phyloP scores from a whole-genome alignment of 2,888 invertebrate species.

The Rhingia campestris region DNA sequence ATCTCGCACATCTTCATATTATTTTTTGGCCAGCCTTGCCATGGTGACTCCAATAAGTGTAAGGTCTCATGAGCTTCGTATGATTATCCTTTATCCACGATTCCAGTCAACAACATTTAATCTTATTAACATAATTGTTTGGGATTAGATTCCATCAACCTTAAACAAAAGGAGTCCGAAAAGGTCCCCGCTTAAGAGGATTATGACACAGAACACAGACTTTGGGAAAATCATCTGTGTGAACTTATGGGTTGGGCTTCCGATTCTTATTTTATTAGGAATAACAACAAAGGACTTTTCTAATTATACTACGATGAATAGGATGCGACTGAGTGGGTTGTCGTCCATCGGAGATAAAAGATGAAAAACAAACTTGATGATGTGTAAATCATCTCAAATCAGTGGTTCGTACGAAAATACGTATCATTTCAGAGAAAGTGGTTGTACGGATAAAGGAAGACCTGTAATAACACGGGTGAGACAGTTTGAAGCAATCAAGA shows the following conservation, averaged over 20 bases:
- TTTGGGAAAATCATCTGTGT: constrained; percentile 11
- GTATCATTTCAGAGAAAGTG: constrained; percentile 15
- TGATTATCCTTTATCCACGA: constrained; percentile 12
- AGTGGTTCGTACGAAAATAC: constrained; percentile 34
- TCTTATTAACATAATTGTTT: constrained; percentile 63
- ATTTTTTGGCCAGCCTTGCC: not conserved
- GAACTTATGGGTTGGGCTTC: not conserved
- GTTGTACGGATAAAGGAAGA: too few relatives aligned
- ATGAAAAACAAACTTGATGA: constrained; percentile 44
- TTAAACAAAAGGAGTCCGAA: not conserved
- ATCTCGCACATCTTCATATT: not conserved
- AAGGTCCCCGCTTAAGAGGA: constrained; percentile 33
- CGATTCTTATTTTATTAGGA: not conserved
- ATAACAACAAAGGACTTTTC: not conserved
- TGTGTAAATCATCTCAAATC: constrained; percentile 48
- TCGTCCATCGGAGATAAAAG: constrained; percentile 22
- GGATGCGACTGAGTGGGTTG: not conserved
- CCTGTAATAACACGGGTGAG: too few relatives aligned
- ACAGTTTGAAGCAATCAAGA: too few relatives aligned
- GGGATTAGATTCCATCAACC: constrained; percentile 52
- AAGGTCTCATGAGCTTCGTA: constrained; percentile 30
- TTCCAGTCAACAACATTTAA: constrained; percentile 50
- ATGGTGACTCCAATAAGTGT: constrained; percentile 19
- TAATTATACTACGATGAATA: constrained; percentile 9
- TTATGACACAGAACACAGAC: not conserved